These are phyloP conservation scores for Phrynocephalus guinanensis DNA, from an alignment of 2,797 vertebrate species.

Conservation along the genomic window DNA sequence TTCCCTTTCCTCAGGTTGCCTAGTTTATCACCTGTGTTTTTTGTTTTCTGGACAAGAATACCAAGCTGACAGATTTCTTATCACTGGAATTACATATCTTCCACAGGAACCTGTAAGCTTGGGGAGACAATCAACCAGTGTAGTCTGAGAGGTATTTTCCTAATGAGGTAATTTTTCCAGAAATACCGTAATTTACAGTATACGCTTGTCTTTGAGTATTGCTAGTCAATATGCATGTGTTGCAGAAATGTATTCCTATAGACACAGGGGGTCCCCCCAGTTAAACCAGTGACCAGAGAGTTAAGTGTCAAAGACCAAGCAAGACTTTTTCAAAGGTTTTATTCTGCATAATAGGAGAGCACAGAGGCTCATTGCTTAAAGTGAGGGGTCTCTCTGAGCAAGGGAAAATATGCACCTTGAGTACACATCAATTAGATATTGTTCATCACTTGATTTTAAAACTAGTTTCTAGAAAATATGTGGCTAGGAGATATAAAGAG, in stretches of 20 bases:
- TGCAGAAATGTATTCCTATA: too few species aligned
- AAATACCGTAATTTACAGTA: not conserved
- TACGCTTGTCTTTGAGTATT: not conserved
- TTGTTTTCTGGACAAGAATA: not conserved
- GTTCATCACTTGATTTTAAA: too few species aligned
- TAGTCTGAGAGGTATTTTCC: not conserved
- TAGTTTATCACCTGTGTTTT: not conserved
- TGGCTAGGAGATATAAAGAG: not conserved
- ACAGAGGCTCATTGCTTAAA: too few species aligned
- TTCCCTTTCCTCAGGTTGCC: not conserved
- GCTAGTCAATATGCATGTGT: not conserved
- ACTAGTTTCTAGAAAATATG: not conserved
- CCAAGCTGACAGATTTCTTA: not conserved
- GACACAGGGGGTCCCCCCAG: too few species aligned
- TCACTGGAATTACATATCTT: not conserved
- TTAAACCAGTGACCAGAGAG: too few species aligned
- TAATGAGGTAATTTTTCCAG: not conserved
- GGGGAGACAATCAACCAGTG: not conserved
- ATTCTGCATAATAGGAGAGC: too few species aligned
- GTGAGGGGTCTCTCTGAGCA: too few species aligned
- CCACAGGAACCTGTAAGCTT: not conserved
- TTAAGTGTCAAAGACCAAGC: too few species aligned
- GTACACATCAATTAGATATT: too few species aligned
- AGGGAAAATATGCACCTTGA: too few species aligned
- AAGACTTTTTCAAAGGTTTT: too few species aligned